Conservation (phyloP, 2,113 vertebrate genomes). For the Irena cyanogastra region DNA sequence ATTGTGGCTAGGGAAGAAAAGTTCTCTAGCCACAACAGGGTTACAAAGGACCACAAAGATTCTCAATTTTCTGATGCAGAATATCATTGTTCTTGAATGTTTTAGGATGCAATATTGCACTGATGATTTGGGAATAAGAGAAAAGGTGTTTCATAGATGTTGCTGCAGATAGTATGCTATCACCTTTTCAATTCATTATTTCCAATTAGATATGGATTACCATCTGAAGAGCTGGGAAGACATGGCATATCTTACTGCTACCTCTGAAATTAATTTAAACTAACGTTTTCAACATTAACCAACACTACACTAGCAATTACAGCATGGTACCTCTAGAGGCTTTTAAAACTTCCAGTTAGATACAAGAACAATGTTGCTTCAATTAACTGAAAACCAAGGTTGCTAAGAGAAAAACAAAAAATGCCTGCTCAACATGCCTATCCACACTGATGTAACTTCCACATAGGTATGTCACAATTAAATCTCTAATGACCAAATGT, state of each 20-base stretch:
- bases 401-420: neutral
- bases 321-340: neutral
- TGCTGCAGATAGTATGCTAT: neutral
- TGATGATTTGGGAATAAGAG: neutral
- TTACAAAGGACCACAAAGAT: neutral
- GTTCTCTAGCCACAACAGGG: too few relatives aligned
- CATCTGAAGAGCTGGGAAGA: neutral
- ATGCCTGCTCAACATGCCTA: neutral
- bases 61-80: neutral
- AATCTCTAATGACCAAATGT: neutral
- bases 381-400: neutral
- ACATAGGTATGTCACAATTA: neutral
- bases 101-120: neutral
- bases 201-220: neutral
- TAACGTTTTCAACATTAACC: neutral
- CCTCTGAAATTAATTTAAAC: neutral
- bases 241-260: neutral
- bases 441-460: neutral
- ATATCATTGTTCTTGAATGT: neutral
- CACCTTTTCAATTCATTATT: neutral
- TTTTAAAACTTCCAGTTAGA: neutral
- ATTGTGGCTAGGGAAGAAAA: neutral
- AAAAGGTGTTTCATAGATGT: neutral
- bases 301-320: neutral
- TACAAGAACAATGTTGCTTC: neutral